Evolutionary conservation across 2,888 invertebrate species (phyloP).

Genomic region (Lasioglossum leucozonium): DNA sequence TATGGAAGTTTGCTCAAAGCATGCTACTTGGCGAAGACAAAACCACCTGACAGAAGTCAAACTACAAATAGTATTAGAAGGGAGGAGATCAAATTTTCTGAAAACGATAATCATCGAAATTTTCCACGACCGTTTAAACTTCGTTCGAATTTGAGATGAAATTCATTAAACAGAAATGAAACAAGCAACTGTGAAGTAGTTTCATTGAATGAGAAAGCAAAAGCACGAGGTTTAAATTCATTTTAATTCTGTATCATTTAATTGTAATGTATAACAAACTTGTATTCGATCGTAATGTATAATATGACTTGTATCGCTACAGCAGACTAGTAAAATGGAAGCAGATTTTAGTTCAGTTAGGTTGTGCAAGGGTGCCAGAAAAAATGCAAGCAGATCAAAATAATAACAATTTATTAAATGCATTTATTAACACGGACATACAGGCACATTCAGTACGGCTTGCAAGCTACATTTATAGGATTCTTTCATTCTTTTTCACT

Average conservation of each 20-base stretch:
- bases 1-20: conserved; percentile 28
- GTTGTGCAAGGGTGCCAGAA: conserved; percentile 71
- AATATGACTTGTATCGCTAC: neutral
- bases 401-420: conserved; percentile 82
- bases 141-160: neutral
- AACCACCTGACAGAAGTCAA: neutral
- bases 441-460: conserved; percentile 76
- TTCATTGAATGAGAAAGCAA: conserved; percentile 17
- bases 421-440: conserved; percentile 79
- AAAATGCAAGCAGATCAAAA: conserved; percentile 80
- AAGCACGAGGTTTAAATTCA: conserved; percentile 11
- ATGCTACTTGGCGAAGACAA: conserved; percentile 26
- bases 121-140: neutral
- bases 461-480: conserved; percentile 54
- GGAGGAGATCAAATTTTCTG: neutral
- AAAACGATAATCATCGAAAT: neutral
- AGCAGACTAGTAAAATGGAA: conserved; percentile 40
- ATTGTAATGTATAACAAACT: neutral
- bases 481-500: conserved; percentile 28
- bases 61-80: conserved; percentile 1
- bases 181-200: conserved; percentile 7
- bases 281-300: neutral
- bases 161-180: neutral
- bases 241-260: conserved; percentile 3
- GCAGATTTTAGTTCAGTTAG: conserved; percentile 56